Conservation (phyloP, 2,888 invertebrate genomes). For the Miltochrista miniata region DNA sequence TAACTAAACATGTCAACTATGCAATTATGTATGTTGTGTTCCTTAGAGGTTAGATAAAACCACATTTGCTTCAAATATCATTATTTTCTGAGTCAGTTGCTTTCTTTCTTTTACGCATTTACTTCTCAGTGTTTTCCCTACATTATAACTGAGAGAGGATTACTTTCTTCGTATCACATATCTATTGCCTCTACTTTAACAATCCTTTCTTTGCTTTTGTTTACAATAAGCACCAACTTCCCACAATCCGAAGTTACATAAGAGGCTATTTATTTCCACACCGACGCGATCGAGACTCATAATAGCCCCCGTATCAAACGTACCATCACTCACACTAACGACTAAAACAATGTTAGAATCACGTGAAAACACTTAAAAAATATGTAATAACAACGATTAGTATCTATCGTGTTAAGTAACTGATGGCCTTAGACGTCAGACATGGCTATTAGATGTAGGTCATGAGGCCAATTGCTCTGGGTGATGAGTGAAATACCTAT, state of each 20-base stretch:
- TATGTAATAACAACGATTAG: conserved; percentile 34
- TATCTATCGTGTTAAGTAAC: conserved; percentile 36
- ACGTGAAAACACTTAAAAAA: conserved; percentile 36
- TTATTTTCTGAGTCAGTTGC: too few species aligned
- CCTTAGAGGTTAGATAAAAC: too few species aligned
- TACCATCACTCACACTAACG: conserved; percentile 32
- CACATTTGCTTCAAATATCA: too few species aligned
- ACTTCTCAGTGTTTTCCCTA: too few species aligned
- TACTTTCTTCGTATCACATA: too few species aligned
- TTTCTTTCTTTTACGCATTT: too few species aligned
- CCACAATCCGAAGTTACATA: conserved; percentile 22
- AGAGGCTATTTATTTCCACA: conserved; percentile 19
- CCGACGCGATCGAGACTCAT: conserved; percentile 26
- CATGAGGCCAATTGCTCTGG: conserved; percentile 38
- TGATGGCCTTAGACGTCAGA: conserved; percentile 36
- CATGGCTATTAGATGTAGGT: conserved; percentile 39
- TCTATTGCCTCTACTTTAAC: too few species aligned
- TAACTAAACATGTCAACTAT: too few species aligned
- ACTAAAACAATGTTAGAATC: conserved; percentile 25
- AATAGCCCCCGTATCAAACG: conserved; percentile 23
- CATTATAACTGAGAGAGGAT: too few species aligned
- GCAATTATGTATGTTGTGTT: too few species aligned
- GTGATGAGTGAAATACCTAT: conserved; percentile 11
- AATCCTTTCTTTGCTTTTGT: conserved; percentile 7
- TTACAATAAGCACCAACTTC: conserved; percentile 12